A percentile compares a stretch with the other conserved stretches of the same genome.
Conservation (phyloP, 1,140 invertebrate genomes). For the Potamilus streckersoni region DNA sequence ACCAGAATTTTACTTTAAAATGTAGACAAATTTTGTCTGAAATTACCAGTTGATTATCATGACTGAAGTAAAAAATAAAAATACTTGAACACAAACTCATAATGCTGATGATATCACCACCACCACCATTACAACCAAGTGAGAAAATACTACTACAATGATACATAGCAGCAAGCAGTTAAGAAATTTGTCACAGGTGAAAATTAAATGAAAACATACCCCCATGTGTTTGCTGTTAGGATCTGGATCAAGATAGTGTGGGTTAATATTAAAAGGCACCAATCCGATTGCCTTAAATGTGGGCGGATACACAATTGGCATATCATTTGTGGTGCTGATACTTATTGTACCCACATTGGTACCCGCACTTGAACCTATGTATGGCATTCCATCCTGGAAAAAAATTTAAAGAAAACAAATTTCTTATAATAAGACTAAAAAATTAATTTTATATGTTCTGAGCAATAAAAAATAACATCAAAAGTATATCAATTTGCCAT, state of each 20-base stretch:
- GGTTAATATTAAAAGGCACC: slow-evolving; percentile 88
- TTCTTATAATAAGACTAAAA: too few relatives aligned
- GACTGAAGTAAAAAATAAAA: too few relatives aligned
- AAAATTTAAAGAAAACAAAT: background rate
- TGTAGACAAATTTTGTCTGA: too few relatives aligned
- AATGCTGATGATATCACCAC: too few relatives aligned
- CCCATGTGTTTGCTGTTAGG: slow-evolving; percentile 78
- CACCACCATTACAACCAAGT: background rate
- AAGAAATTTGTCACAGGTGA: too few relatives aligned
- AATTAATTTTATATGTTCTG: too few relatives aligned
- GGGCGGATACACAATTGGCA: slow-evolving; percentile 85
- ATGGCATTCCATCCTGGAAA: slow-evolving; percentile 75
- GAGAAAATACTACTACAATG: background rate
- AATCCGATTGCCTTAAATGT: slow-evolving; percentile 79
- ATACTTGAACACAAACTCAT: too few relatives aligned
- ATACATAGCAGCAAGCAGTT: background rate
- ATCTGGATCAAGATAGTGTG: slow-evolving; percentile 81
- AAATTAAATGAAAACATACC: slow-evolving; percentile 11
- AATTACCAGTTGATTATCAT: too few relatives aligned
- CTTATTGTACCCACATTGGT: slow-evolving; percentile 84
- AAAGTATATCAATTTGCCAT: too few relatives aligned
- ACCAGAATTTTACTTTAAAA: too few relatives aligned
- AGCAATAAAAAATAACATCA: too few relatives aligned
- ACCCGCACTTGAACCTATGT: slow-evolving; percentile 85
- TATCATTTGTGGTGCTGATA: slow-evolving; percentile 87